Evolutionary conservation across 2,797 vertebrate species (phyloP), one percentile per base, ranked within the genome.

Genomic region (Rhabdomys pumilio): DNA sequence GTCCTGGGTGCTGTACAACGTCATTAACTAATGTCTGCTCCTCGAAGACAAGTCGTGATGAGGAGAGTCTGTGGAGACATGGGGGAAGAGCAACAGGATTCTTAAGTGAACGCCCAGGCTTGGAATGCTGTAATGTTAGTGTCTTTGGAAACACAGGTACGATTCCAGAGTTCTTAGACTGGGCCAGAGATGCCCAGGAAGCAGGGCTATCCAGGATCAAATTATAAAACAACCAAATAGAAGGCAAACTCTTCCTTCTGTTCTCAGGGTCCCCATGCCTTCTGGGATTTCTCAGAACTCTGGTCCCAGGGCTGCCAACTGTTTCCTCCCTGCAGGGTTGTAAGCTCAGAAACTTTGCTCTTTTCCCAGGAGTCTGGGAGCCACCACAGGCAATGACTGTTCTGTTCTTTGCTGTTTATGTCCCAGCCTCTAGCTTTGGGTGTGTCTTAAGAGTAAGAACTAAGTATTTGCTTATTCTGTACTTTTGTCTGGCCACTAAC

Each of bases 381-480:
- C 47, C 31, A 13, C 29, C 34, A 4, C 4, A 86, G n/a, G 82
- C 31, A 44, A 41, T 6, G 29, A 22, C 11, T 47, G 9, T 80
- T 31, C 47, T 65, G 22, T 19, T 69, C 5, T 10, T 57, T 59
- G 44, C 17, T 55, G 57, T 61, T 31, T 57, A 59, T 44, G 65
- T 29, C 19, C 41, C 69, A 93, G 19, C 9, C 79, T 50, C 57
- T 38, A 79, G 59, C 38, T 17, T 88, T 0, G 1, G 29, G 53
- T 53, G 7, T 73, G 41, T 55, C 50, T 83, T 10, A 69, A 69
- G 8, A 61, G 13, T 13, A 79, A 75, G 81, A 72, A 29, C 41
- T 87, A 81, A 96, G 3, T 24, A 50, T 79, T 90, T 91, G 47
- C 72, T 87, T 93, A 44, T 47, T 94, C 76, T 75, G 69, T 1